phyloP scores from a whole-genome alignment of 1,140 invertebrate species.

The Temnothorax curvispinosus region DNA sequence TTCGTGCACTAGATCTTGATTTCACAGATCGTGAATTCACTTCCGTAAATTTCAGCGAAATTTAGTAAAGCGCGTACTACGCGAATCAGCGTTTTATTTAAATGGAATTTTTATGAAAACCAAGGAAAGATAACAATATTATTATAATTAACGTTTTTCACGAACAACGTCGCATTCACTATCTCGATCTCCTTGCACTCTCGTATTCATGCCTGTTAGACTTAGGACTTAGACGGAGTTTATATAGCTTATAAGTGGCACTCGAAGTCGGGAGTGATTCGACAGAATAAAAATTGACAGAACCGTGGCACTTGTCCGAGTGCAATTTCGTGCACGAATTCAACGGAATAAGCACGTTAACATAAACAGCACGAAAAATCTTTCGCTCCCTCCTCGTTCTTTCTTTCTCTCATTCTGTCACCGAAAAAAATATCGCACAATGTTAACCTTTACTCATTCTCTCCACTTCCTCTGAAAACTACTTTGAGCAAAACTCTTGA shows the following conservation, averaged over 20 bases:
- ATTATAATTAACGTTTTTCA: constrained; percentile 28
- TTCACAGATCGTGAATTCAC: neutral
- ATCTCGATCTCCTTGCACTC: constrained; percentile 60
- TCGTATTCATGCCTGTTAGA: constrained; percentile 76
- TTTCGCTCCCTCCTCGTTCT: constrained; percentile 61
- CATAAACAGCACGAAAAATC: constrained; percentile 59
- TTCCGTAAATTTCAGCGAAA: neutral
- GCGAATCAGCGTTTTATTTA: neutral
- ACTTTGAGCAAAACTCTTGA: constrained; percentile 34
- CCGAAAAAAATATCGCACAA: constrained; percentile 16
- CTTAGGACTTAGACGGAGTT: constrained; percentile 77
- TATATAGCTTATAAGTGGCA: constrained; percentile 72
- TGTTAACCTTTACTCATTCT: neutral
- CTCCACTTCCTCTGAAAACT: neutral
- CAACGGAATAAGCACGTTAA: constrained; percentile 45
- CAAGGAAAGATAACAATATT: neutral
- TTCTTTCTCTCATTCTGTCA: constrained; percentile 65
- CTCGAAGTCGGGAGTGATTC: constrained; percentile 55
- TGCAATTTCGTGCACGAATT: constrained; percentile 31
- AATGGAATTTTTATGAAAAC: neutral
- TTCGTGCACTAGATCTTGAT: neutral
- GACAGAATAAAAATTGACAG: constrained; percentile 16
- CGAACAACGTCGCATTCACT: constrained; percentile 66
- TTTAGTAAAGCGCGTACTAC: neutral
- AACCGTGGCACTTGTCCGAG: neutral